Evolutionary conservation across 2,888 invertebrate genomes (phyloP), one percentile per base, ranked within the genome.

Genomic region (Xestia sexstrigata): DNA sequence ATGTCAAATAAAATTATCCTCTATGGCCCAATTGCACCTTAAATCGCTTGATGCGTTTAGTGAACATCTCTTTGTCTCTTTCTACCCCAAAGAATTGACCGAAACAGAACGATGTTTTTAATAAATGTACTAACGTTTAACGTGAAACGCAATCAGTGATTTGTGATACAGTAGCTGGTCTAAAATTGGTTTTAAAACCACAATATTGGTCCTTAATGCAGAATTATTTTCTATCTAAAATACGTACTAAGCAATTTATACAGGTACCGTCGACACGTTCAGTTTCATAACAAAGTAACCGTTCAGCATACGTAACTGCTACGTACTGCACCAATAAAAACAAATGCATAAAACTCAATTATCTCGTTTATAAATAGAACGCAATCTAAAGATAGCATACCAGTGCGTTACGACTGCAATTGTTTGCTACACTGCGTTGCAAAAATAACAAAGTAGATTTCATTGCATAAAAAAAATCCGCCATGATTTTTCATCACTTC

Each of bases 281-380:
- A 42, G 11, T 76, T 69, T 63, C 20, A 30, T 49, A 70, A 66
- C 30, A 60, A 66, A 35, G n/a, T 52, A 39, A 30, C 26, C 39
- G 45, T 39, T 63, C 4, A 62, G 47, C 0, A 78, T 66, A 58
- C 42, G 63, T 47, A 47, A 13, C n/a, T n/a, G 13, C 42, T 58
- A 55, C 68, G 63, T n/a, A n/a, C n/a, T n/a, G 55, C 67, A 68
- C 9, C n/a, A 62, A 62, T 62, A 45, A 60, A 20, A 52, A 68
- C 23, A 80, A 70, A 70, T 62, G 39, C 70, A 62, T 67, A 81
- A 60, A 74, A 52, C 15, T 35, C 26, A 74, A 75, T 70, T 69
- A 70, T 47, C 23, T 74, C 58, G 39, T 55, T 75, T 49, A 58
- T 65, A 4, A 20, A 20, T 42, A 66, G 65, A 52, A 52, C n/a